A percentile compares a stretch with the other conserved stretches of the same genome.
Conservation (phyloP, 2,797 vertebrate genomes). For the Salarias fasciatus region DNA sequence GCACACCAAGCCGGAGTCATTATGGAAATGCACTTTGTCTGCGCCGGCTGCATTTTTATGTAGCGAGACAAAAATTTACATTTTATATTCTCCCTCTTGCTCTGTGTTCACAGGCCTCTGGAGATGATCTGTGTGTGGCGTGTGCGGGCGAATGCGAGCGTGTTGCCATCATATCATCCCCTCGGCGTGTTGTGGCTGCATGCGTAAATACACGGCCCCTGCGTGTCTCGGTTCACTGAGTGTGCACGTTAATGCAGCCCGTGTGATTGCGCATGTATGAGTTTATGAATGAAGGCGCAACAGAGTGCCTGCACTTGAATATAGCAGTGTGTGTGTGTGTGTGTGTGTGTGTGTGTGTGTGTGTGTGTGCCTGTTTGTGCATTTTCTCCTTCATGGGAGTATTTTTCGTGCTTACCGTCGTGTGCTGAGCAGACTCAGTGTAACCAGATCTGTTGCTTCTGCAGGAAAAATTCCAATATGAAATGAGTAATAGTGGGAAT, state of each 20-base stretch:
- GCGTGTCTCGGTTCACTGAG: slow-evolving; percentile 30
- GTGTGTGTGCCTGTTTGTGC: background rate
- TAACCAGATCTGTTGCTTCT: too few species aligned
- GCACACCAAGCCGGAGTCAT: slow-evolving; percentile 65
- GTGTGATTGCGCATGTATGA: slow-evolving; percentile 26
- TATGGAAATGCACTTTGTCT: slow-evolving; percentile 72
- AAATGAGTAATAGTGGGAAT: too few species aligned
- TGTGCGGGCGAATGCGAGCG: slow-evolving; percentile 24
- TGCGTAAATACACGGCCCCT: slow-evolving; percentile 12
- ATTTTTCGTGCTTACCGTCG: too few species aligned
- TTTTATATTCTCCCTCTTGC: slow-evolving; percentile 46
- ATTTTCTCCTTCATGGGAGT: too few species aligned
- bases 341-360: background rate
- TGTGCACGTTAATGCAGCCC: slow-evolving; percentile 18
- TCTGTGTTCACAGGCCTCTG: slow-evolving; percentile 48
- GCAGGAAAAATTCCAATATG: too few species aligned
- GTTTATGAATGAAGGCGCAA: slow-evolving; percentile 42
- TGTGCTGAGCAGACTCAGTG: too few species aligned
- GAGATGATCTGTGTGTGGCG: slow-evolving; percentile 37
- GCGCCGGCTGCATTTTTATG: slow-evolving; percentile 60
- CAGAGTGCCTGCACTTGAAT: slow-evolving; percentile 14
- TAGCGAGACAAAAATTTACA: slow-evolving; percentile 54
- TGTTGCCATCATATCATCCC: slow-evolving; percentile 32
- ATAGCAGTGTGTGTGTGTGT: slow-evolving; percentile 2
- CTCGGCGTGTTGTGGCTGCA: slow-evolving; percentile 29